These are phyloP conservation scores for Melanostoma mellinum DNA, from an alignment of 2,888 invertebrate genomes.

Conservation along the genomic window DNA sequence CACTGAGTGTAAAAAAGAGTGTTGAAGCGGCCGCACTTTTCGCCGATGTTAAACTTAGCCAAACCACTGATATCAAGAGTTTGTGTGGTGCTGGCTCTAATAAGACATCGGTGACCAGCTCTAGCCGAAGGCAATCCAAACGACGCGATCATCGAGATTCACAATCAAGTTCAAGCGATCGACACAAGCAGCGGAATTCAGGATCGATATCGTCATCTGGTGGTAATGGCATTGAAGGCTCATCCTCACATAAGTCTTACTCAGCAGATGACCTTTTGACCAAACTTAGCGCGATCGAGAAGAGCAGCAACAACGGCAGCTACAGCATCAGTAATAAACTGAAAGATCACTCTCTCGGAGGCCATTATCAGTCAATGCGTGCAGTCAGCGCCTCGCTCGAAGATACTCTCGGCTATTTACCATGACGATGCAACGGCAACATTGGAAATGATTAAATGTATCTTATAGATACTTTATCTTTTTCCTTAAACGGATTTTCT, in stretches of 20 bases:
- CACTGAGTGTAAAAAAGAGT: conserved; percentile 92
- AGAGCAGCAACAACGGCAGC: conserved; percentile 74
- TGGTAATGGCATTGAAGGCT: conserved; percentile 17
- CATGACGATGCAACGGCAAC: conserved; percentile 74
- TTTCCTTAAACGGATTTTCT: no score
- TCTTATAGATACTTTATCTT: conserved; percentile 30
- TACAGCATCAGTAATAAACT: conserved; percentile 68
- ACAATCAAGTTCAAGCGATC: conserved; percentile 76
- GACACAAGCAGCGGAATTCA: conserved; percentile 73
- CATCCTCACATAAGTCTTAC: conserved; percentile 77
- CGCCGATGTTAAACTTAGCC: conserved; percentile 88
- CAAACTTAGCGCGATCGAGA: conserved; percentile 79
- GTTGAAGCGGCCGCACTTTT: conserved; percentile 94
- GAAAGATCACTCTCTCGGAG: conserved; percentile 73
- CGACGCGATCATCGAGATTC: conserved; percentile 76
- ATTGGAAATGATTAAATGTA: conserved; percentile 11
- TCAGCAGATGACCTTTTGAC: conserved; percentile 80
- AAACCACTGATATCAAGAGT: conserved; percentile 87
- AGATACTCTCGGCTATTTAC: conserved; percentile 82
- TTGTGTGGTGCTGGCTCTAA: conserved; percentile 75
- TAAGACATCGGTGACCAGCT: conserved; percentile 54
- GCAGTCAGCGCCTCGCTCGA: conserved; percentile 82
- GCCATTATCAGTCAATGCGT: conserved; percentile 81
- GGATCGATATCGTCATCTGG: conserved; percentile 69
- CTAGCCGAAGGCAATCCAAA: conserved; percentile 72